phyloP scores from a whole-genome alignment of 1,140 invertebrate genomes.

The Helicorthomorpha holstii region DNA sequence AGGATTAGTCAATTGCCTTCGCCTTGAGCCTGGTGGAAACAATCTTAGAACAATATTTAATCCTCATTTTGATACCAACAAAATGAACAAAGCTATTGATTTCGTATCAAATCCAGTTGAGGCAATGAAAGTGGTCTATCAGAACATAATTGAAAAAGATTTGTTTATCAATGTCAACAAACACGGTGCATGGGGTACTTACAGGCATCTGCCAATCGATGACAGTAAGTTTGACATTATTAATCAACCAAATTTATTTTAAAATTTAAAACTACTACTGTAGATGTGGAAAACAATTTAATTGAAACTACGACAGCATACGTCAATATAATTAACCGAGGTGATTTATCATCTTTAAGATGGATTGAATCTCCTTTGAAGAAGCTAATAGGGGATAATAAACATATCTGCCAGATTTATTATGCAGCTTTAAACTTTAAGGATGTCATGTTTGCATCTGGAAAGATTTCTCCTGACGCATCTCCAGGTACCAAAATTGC shows the following conservation, averaged over 20 bases:
- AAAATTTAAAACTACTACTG: no score
- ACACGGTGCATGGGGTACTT: conserved; percentile 63
- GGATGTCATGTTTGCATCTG: conserved; percentile 92
- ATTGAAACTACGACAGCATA: conserved; percentile 70
- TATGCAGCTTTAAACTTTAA: conserved; percentile 92
- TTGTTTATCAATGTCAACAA: conserved; percentile 68
- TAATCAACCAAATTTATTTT: no score
- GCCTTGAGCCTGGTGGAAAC: conserved; percentile 59
- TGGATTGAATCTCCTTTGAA: conserved; percentile 77
- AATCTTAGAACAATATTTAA: conserved; percentile 27
- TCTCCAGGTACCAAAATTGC: conserved; percentile 51
- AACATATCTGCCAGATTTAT: conserved; percentile 58
- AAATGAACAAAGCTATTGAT: not conserved
- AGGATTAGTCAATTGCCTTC: conserved; percentile 75
- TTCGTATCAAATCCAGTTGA: not conserved
- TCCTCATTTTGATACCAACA: conserved; percentile 10
- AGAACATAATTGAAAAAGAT: conserved; percentile 36
- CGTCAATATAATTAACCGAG: conserved; percentile 72
- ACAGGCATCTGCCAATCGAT: conserved; percentile 48
- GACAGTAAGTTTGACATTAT: conserved; percentile 9
- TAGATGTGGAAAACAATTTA: conserved; percentile 14
- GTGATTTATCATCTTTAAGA: conserved; percentile 74
- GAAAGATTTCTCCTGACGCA: conserved; percentile 85
- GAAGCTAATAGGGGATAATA: conserved; percentile 21
- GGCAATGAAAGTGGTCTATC: conserved; percentile 32